phyloP scores from a whole-genome alignment of 2,888 invertebrate genomes.

The Strigamia transsilvanica region DNA sequence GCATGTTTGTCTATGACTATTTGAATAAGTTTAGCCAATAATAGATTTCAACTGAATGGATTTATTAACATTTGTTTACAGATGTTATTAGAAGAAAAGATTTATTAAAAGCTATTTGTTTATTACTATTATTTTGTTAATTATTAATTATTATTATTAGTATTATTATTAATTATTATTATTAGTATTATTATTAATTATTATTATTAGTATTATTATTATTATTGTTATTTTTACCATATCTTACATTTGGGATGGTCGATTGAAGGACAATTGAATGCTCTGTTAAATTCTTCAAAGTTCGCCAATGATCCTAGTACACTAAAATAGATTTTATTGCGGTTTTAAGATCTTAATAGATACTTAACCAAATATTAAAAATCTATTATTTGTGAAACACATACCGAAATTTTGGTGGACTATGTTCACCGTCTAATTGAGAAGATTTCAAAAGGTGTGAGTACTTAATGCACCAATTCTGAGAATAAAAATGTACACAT shows the following conservation, averaged over 20 bases:
- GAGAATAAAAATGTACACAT: not conserved
- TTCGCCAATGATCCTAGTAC: not conserved
- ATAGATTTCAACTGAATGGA: no score
- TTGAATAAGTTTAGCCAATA: no score
- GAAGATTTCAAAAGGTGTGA: no score
- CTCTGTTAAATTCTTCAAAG: conserved; percentile 20
- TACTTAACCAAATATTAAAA: no score
- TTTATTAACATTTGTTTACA: no score
- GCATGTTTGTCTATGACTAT: no score
- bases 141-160: not conserved
- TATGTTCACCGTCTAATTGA: not conserved
- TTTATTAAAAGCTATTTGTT: not conserved
- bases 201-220: not conserved
- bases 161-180: not conserved
- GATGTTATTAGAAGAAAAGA: not conserved
- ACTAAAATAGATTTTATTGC: not conserved
- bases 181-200: not conserved
- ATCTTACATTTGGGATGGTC: not conserved
- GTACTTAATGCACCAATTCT: conserved; percentile 27
- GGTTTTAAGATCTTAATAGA: not conserved
- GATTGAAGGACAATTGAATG: not conserved
- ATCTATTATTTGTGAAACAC: no score
- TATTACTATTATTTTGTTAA: no score
- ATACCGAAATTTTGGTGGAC: conserved; percentile 9
- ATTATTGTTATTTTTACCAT: not conserved